A percentile compares a stretch with the other conserved stretches of the same genome.
These are phyloP conservation scores for Prinia subflava DNA, from an alignment of 2,113 vertebrate species.

Conservation along the genomic window DNA sequence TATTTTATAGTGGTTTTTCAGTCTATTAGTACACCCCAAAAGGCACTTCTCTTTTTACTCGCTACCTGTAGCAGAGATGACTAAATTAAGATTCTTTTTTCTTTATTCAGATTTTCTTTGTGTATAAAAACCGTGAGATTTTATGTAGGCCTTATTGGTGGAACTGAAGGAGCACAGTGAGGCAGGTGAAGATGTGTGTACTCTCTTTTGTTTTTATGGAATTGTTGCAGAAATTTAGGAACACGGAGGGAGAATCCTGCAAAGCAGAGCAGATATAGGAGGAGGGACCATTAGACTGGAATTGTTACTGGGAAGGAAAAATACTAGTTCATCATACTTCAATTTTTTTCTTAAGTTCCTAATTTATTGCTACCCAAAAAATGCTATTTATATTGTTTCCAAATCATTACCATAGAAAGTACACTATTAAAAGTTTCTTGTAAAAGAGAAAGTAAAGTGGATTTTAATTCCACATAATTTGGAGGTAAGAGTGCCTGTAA, in stretches of 20 bases:
- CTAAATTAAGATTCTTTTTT: neutral
- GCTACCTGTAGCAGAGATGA: neutral
- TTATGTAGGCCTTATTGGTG: neutral
- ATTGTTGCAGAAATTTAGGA: neutral
- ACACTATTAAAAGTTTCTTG: neutral
- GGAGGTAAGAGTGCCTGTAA: neutral
- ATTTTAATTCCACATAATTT: neutral
- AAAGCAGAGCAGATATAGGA: neutral
- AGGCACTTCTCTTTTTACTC: neutral
- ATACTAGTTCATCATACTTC: neutral
- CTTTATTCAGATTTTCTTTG: neutral
- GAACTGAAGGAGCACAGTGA: neutral
- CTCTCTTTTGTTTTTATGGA: neutral
- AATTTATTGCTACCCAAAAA: neutral
- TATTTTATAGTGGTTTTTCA: neutral
- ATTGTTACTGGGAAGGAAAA: neutral
- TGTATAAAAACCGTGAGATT: neutral
- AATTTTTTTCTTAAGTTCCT: neutral
- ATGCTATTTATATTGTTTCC: neutral
- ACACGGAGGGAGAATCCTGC: neutral
- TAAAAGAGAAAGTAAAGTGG: neutral
- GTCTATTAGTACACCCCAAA: neutral
- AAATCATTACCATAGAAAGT: neutral
- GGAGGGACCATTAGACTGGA: neutral
- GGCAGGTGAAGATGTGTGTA: fast-evolving